A percentile compares a stretch with the other conserved stretches of the same genome.
phyloP scores from a whole-genome alignment of 35 echinoderm and acorn worm genomes.

The Hemicentrotus pulcherrimus region DNA sequence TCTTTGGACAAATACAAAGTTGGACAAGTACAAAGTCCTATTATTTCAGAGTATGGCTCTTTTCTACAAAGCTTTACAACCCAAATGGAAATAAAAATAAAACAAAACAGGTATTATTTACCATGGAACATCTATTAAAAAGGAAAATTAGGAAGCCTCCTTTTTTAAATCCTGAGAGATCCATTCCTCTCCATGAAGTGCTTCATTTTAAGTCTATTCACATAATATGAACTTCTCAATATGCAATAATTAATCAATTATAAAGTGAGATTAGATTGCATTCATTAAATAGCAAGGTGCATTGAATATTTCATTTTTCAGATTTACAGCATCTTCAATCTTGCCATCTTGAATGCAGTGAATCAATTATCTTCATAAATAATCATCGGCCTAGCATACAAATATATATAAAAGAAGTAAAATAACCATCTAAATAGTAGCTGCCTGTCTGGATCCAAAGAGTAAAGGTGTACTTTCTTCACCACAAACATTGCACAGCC shows the following conservation, averaged over 20 bases:
- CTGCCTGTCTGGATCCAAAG: no score
- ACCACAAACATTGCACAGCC: no score
- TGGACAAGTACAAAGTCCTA: background rate
- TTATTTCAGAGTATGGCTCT: background rate
- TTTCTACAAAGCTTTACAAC: background rate
- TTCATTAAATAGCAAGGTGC: background rate
- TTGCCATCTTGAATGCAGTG: background rate
- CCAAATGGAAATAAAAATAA: no score
- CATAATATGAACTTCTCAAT: background rate
- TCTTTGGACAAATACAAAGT: no score
- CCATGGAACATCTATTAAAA: no score
- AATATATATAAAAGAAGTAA: background rate
- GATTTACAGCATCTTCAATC: background rate
- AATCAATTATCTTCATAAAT: background rate
- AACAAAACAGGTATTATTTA: no score
- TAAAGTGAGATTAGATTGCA: background rate
- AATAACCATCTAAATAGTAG: background rate
- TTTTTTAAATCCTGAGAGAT: no score
- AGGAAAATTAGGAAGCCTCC: no score
- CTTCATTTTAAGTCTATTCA: no score
- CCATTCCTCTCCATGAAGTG: no score
- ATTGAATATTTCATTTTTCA: constrained; percentile 7
- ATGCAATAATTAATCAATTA: background rate
- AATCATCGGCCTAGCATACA: background rate
- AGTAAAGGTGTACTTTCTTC: no score